These are phyloP conservation scores for Indicator maculatus DNA, from an alignment of 2,113 vertebrate species.

Conservation along the genomic window DNA sequence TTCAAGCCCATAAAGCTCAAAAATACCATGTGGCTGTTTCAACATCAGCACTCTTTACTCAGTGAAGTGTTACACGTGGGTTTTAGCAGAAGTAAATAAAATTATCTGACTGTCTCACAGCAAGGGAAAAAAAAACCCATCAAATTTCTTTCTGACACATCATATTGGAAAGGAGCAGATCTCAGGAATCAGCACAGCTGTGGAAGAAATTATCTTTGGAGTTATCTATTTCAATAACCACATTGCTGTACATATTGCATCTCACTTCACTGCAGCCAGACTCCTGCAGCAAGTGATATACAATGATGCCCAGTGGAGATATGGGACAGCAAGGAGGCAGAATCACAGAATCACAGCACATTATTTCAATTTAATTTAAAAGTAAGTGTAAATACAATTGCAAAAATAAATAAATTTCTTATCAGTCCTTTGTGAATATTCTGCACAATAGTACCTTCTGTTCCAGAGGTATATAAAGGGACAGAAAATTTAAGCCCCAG, in stretches of 20 bases:
- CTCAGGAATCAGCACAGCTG: not conserved
- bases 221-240: not conserved
- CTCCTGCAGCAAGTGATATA: not conserved
- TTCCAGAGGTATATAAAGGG: not conserved
- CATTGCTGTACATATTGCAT: not conserved
- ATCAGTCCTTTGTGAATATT: not conserved
- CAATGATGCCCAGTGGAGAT: not conserved
- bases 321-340: not conserved
- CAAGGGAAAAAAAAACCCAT: not conserved
- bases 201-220: not conserved
- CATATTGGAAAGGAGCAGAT: not conserved
- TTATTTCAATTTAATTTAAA: not conserved
- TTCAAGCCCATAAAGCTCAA: slow-evolving; percentile 12
- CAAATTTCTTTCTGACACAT: not conserved
- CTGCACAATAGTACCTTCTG: not conserved
- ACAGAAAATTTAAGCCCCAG: not conserved
- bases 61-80: not conserved
- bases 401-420: not conserved
- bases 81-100: not conserved
- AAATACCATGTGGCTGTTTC: not conserved
- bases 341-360: not conserved
- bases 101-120: not conserved
- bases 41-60: not conserved
- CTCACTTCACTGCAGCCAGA: not conserved
- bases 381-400: not conserved